phyloP scores from a whole-genome alignment of 2,888 invertebrate genomes.

The Philereme vetulata region DNA sequence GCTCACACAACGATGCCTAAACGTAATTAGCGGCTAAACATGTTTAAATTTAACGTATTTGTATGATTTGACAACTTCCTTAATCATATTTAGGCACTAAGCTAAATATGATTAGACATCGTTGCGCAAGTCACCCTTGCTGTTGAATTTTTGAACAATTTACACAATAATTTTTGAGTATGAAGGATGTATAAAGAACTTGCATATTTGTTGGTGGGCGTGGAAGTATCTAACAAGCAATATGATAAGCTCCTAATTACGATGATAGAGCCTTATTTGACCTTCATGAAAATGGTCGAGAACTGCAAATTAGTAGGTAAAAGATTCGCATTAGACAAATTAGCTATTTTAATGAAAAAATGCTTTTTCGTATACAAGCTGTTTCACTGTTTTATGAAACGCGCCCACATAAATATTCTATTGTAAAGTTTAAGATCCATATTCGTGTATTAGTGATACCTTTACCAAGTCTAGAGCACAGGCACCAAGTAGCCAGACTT shows the following conservation, averaged over 20 bases:
- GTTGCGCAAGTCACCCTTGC: too few relatives aligned
- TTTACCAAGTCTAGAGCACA: too few relatives aligned
- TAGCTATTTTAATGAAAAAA: slow-evolving; percentile 64
- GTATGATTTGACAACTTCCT: too few relatives aligned
- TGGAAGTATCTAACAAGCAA: slow-evolving; percentile 1
- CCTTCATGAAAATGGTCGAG: slow-evolving; percentile 70
- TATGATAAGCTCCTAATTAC: slow-evolving; percentile 17
- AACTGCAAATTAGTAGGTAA: slow-evolving; percentile 71
- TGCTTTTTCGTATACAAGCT: slow-evolving; percentile 46
- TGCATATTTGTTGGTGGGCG: slow-evolving; percentile 6
- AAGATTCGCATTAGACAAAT: slow-evolving; percentile 68
- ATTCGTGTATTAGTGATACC: too few relatives aligned
- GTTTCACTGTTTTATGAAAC: slow-evolving; percentile 6
- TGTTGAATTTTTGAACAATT: not conserved
- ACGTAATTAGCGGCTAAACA: too few relatives aligned
- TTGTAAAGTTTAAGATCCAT: too few relatives aligned
- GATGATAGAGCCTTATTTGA: slow-evolving; percentile 32
- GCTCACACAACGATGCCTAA: too few relatives aligned
- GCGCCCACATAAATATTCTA: slow-evolving; percentile 10
- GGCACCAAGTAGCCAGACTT: too few relatives aligned
- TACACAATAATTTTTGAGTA: not conserved
- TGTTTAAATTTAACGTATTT: too few relatives aligned
- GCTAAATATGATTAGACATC: too few relatives aligned
- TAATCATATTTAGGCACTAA: too few relatives aligned
- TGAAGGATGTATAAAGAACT: slow-evolving; percentile 1